These are phyloP conservation scores for Heliconius sara DNA, from an alignment of 2,888 invertebrate species.

Conservation along the genomic window DNA sequence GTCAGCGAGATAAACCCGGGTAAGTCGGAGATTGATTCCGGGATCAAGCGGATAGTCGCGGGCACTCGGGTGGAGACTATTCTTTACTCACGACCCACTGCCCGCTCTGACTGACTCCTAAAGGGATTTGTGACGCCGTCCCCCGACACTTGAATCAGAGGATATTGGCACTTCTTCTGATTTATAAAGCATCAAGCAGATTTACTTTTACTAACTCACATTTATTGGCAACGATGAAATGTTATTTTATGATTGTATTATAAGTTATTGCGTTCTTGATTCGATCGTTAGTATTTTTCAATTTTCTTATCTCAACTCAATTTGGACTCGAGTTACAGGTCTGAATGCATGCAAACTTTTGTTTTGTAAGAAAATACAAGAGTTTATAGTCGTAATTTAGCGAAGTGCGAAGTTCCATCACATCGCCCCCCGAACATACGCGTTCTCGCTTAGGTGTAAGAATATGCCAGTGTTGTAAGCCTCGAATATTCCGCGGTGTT, in stretches of 20 bases:
- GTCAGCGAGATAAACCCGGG: slow-evolving; percentile 77
- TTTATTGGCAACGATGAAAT: slow-evolving; percentile 29
- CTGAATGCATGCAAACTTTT: slow-evolving; percentile 34
- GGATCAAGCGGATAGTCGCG: slow-evolving; percentile 72
- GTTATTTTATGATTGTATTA: slow-evolving; percentile 32
- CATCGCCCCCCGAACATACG: slow-evolving; percentile 81
- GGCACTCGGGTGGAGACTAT: slow-evolving; percentile 73
- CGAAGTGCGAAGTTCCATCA: slow-evolving; percentile 81
- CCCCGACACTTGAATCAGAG: slow-evolving; percentile 46
- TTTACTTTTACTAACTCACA: slow-evolving; percentile 15
- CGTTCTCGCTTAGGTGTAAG: slow-evolving; percentile 75
- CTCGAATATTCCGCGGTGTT: slow-evolving; percentile 76
- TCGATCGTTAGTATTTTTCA: slow-evolving; percentile 37
- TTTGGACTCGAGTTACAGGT: slow-evolving; percentile 44
- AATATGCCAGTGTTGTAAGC: slow-evolving; percentile 66
- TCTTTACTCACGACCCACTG: slow-evolving; percentile 77
- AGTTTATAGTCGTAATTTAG: slow-evolving; percentile 75
- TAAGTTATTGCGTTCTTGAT: slow-evolving; percentile 34
- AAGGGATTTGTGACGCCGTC: slow-evolving; percentile 48
- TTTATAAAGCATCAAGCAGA: slow-evolving; percentile 32
- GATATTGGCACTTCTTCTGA: slow-evolving; percentile 36
- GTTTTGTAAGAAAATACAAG: slow-evolving; percentile 56
- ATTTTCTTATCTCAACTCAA: slow-evolving; percentile 44
- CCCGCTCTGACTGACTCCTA: slow-evolving; percentile 66
- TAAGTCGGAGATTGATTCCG: slow-evolving; percentile 81